phyloP scores from a whole-genome alignment of 2,888 invertebrate species.

The Dicyrtoma fusca region DNA sequence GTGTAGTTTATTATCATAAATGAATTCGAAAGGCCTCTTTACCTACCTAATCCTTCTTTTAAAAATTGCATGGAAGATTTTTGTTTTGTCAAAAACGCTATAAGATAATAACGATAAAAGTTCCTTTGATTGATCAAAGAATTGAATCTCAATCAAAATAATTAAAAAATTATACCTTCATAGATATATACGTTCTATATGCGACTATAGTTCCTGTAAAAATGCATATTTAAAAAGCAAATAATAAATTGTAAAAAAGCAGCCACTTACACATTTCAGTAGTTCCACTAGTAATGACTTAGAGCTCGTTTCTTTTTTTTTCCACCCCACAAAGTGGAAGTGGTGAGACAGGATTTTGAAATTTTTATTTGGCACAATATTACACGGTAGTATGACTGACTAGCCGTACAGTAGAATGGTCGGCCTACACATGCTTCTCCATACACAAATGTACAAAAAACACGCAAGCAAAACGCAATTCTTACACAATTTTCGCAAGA shows the following conservation, averaged over 20 bases:
- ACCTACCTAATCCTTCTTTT: too few relatives aligned
- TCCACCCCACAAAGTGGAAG: background rate
- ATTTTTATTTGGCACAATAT: constrained; percentile 16
- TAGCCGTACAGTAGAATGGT: too few relatives aligned
- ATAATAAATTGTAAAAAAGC: too few relatives aligned
- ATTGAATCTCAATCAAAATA: background rate
- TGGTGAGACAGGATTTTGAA: constrained; percentile 4
- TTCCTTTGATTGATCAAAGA: background rate
- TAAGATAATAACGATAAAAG: background rate
- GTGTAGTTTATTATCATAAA: too few relatives aligned
- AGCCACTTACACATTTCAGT: background rate
- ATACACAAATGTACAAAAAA: constrained; percentile 2
- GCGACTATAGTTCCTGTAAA: too few relatives aligned
- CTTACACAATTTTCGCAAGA: constrained; percentile 13
- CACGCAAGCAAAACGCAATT: background rate
- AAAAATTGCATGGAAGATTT: too few relatives aligned
- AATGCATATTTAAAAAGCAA: too few relatives aligned
- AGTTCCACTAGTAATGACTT: constrained; percentile 4
- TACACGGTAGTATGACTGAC: too few relatives aligned
- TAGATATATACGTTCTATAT: too few relatives aligned
- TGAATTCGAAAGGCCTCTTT: too few relatives aligned
- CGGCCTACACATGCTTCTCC: too few relatives aligned
- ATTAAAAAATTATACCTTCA: constrained; percentile 1
- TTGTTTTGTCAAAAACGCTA: too few relatives aligned
- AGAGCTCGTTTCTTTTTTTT: constrained; percentile 9